Evolutionary conservation across 2,888 invertebrate species (phyloP).

Genomic region (Acanthacorydalis orientalis): DNA sequence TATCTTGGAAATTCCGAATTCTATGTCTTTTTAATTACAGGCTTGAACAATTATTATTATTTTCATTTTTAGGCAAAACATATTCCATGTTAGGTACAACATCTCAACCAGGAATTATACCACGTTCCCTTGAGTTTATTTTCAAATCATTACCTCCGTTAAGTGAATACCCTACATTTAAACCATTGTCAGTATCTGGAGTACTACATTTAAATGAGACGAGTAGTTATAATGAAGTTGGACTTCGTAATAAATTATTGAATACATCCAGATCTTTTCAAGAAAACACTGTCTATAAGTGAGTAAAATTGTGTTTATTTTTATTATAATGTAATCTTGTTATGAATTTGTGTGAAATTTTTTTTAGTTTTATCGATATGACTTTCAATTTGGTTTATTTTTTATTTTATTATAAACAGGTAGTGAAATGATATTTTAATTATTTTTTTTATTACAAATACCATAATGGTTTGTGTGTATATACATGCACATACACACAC

Average conservation of each 20-base stretch:
- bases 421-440: too few relatives aligned
- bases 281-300: slow-evolving; percentile 3
- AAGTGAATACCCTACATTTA: slow-evolving; percentile 21
- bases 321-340: slow-evolving; percentile 7
- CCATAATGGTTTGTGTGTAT: too few relatives aligned
- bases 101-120: slow-evolving; percentile 42
- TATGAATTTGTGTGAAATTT: too few relatives aligned
- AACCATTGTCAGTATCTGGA: slow-evolving; percentile 23
- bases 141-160: slow-evolving; percentile 21
- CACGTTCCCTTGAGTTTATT: slow-evolving; percentile 36
- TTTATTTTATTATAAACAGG: too few relatives aligned
- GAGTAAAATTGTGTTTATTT: slow-evolving; percentile 3
- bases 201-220: slow-evolving; percentile 22
- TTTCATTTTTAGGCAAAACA: slow-evolving; percentile 18
- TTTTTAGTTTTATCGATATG: too few relatives aligned
- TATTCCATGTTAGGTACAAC: slow-evolving; percentile 31
- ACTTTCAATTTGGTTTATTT: too few relatives aligned
- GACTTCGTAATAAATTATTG: slow-evolving; percentile 17
- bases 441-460: too few relatives aligned
- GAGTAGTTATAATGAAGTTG: slow-evolving; percentile 19
- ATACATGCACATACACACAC: too few relatives aligned
- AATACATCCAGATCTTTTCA: slow-evolving; percentile 9
- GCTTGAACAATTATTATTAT: too few relatives aligned
- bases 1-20: too few relatives aligned
- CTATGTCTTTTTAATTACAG: too few relatives aligned